Evolutionary conservation across 2,797 vertebrate genomes (phyloP), one percentile per base, ranked within the genome.

Genomic region (Tragopan temminckii): DNA sequence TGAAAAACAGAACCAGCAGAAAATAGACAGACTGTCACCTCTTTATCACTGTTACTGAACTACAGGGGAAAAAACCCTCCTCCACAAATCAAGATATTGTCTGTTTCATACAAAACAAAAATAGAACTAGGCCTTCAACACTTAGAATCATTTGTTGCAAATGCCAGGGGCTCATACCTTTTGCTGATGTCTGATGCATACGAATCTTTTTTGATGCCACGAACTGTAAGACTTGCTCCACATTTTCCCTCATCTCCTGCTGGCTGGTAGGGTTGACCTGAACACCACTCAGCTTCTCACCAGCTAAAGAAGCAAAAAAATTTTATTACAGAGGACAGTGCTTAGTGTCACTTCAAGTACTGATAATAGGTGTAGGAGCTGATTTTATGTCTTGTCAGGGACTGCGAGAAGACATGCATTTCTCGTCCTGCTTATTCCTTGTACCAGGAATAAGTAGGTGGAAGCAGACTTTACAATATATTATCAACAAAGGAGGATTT

Each of bases 131-230:
- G 13, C 43, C 53, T 42, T 36, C 11, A 52, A 2, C 36, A 68
- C 18, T 21, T 5, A 5, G 12, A 46, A 24, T 11, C 38, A 45
- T 36, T n/a, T n/a, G 53, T 61, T 27, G 17, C 8, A 11, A 14
- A 17, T 14, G 5, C 12, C 18, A 16, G 52, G 38, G 27, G 29
- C 21, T 45, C 61, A 35, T 46, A 99, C 99, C 99, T 98, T 98
- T 98, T 35, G 99, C 98, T 7, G 99, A 99, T 2, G 99, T 99
- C 97, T 99, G 99, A 68, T 99, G 99, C 99, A 99, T 99, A 27
- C 99, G 98, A 94, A 99, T 99, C 95, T 98, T 98, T 94, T 98
- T 99, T 20, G 99, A 99, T 36, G 99, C 98, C 96, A 99, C 98
- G 9, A 99, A 99, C 90, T 98, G 98, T 13, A 99, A 94, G 45